Base-by-base conservation (phyloP, 2,888 invertebrate genomes). In the Dicyrtoma fusca region DNA sequence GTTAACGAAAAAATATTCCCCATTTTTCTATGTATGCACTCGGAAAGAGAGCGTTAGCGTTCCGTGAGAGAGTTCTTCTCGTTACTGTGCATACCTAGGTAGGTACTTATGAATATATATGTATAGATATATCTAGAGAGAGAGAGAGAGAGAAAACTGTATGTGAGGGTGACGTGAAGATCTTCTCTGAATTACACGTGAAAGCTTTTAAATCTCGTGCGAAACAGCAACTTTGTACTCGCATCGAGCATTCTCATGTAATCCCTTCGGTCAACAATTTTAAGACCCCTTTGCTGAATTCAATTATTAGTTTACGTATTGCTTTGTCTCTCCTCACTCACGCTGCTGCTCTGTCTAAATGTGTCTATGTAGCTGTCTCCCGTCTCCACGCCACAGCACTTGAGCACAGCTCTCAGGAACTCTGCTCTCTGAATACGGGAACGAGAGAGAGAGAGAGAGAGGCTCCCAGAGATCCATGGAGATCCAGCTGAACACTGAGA, bases 191-290 rank as follows among this genome's bases (percentile, higher is more conserved):
- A 71, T 75, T 74, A 75, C 77, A 77, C 55, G 75, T 62, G 74
- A 77, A 77, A 77, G 77, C 77, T 77, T 77, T 77, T 75, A 75
- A 76, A 74, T 75, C 72, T 75, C 69, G 70, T 76, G 75, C 64
- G 75, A 75, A 75, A 70, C 71, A 70, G 55, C 69, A 26, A 68
- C 68, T 55, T 68, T 66, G 53, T 66, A 57, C 57, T 68, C 57
- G 44, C 68, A 45, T 59, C 47, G 57, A 68, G 45, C 21, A 17
- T 59, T 68, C 68, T 44, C 57, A 23, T 45, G 64, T 69, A 76
- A 76, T 76, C 76, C 72, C 63, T 74, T 76, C 69, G 76, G 76
- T 76, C 76, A 76, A 76, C 76, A 76, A 73, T 69, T 68, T 68
- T 57, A 68, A 68, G 57, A 55, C 68, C 68, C 68, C 68, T 59